A percentile compares a stretch with the other conserved stretches of the same genome.
phyloP scores from a whole-genome alignment of 2,797 vertebrate species.

The Rhinophrynus dorsalis region DNA sequence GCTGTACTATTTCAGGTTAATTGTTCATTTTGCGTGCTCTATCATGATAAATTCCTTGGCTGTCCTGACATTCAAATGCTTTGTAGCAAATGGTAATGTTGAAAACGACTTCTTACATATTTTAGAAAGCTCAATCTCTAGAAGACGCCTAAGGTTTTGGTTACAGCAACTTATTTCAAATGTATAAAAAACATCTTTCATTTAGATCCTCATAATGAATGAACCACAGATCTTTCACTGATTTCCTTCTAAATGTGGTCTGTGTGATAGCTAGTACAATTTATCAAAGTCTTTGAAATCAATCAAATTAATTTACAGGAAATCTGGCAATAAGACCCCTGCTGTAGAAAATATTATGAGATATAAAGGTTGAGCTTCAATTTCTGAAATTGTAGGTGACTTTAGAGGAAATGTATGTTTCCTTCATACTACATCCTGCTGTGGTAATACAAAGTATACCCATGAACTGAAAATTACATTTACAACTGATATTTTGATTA shows the following conservation, averaged over 20 bases:
- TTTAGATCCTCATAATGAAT: neutral
- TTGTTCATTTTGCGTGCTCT: too few relatives aligned
- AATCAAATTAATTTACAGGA: constrained; percentile 35
- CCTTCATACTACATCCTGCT: too few relatives aligned
- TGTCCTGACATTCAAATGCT: too few relatives aligned
- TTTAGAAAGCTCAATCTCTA: too few relatives aligned
- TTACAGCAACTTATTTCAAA: neutral
- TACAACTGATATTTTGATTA: too few relatives aligned
- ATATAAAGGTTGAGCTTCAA: neutral
- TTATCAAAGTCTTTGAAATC: constrained; percentile 20
- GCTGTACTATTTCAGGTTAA: too few relatives aligned
- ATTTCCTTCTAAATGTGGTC: constrained; percentile 11
- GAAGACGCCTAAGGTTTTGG: neutral
- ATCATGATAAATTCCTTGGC: too few relatives aligned
- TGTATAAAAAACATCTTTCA: neutral
- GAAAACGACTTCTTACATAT: too few relatives aligned
- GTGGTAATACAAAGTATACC: too few relatives aligned
- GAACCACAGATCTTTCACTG: constrained; percentile 21
- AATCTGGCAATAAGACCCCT: neutral
- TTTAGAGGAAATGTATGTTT: too few relatives aligned
- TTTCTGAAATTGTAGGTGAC: neutral
- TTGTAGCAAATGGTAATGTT: too few relatives aligned
- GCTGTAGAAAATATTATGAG: neutral
- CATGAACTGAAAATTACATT: too few relatives aligned
- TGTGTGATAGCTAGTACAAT: constrained; percentile 14